Evolutionary conservation across 2,113 vertebrate genomes (phyloP), one percentile per base, ranked within the genome.

Genomic region (Serinus canaria): DNA sequence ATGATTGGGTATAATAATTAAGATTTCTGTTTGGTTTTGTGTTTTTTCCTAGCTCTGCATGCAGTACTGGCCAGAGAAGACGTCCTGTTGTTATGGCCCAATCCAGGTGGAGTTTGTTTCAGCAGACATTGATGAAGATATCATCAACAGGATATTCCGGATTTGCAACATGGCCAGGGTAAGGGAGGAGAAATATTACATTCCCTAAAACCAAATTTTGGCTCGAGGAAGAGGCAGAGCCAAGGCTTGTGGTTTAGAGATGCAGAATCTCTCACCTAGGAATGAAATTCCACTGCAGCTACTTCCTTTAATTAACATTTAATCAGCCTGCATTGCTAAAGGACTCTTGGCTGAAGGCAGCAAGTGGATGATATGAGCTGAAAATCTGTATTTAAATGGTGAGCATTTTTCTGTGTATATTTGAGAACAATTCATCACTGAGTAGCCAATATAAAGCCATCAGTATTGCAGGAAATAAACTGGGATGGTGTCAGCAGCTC

Each of bases 11-110:
- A 4, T 43, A 43, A 28, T 35, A 84, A 20, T 81, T 66, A 63
- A 53, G 25, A 25, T 47, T 87, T 69, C 44, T 90, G 6, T 83
- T 49, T 50, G 25, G 1, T 52, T 15, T 90, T 78, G 35, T 59
- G 22, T 7, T 46, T 85, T 75, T 39, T 23, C 47, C 22, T 79
- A 99, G 99, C 98, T 99, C 66, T 99, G 99, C 95, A 99, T 99
- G 98, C 99, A 99, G 97, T 99, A 99, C 97, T 99, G 99, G 99
- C 99, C 99, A 0, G 99, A 99, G 97, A 99, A 99, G 96, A 99
- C 98, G 0, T 99, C 99, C 2, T 99, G 99, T 55, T 99, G 99
- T 88, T 99, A 99, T 0, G 99, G 99, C 6, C 99, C 99, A 6
- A 99, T 99, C 94, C 99, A 99, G 66, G 99, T 99, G 50, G 99